Evolutionary conservation across 2,113 vertebrate species (phyloP).

Genomic region (Rhabdornis inornatus): DNA sequence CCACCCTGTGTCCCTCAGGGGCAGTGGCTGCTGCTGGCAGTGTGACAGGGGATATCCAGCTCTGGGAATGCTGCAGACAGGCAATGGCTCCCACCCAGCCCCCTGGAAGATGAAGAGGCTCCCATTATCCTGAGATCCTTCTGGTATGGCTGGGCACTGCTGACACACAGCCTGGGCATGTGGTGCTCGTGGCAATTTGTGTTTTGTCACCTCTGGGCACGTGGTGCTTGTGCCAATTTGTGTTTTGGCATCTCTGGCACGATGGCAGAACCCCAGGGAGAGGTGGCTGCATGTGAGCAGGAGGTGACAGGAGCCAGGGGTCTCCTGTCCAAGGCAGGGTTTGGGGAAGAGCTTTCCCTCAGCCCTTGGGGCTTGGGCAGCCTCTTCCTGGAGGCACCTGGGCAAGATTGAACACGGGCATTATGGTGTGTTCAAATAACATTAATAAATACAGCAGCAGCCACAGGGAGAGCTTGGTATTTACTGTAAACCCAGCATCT

Average conservation of each 20-base stretch:
- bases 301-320: not conserved
- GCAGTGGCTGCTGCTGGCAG: conserved; percentile 57
- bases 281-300: fast-evolving
- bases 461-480: not conserved
- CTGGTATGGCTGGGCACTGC: conserved; percentile 11
- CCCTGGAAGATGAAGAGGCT: conserved; percentile 21
- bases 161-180: not conserved
- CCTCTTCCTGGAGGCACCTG: not conserved
- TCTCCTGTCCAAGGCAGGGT: not conserved
- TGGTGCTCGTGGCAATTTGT: not conserved
- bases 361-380: fast-evolving
- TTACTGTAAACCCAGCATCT: conserved; percentile 16
- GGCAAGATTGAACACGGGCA: not conserved
- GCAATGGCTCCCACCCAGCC: conserved; percentile 42
- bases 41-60: conserved; percentile 55
- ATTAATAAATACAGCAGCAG: not conserved
- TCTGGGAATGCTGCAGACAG: conserved; percentile 50
- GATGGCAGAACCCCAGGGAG: fast-evolving
- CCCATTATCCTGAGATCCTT: conserved; percentile 40
- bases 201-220: not conserved
- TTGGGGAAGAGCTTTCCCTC: not conserved
- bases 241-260: not conserved
- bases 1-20: not conserved
- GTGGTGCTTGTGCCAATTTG: not conserved
- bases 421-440: not conserved